A percentile compares a stretch with the other conserved stretches of the same genome.
Conservation (phyloP, 2,888 invertebrate genomes). For the Troides helena region DNA sequence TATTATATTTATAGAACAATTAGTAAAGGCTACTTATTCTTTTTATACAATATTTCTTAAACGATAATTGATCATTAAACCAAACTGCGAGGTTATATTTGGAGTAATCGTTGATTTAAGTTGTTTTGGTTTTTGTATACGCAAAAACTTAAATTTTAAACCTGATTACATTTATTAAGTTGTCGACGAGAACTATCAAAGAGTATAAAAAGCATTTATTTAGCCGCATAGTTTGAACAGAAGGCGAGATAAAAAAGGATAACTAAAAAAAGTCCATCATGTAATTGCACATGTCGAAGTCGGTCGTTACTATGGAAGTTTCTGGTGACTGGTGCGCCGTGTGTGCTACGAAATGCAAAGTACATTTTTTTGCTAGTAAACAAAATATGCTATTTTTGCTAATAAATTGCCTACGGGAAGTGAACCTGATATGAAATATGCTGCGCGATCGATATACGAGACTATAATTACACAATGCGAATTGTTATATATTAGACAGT, state of each 20-base stretch:
- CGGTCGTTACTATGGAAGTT: conserved; percentile 17
- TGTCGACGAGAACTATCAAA: background rate
- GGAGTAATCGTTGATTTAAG: background rate
- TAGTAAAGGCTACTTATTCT: too few relatives aligned
- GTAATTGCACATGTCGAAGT: conserved; percentile 18
- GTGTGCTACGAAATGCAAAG: conserved; percentile 10
- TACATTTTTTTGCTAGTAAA: conserved; percentile 1
- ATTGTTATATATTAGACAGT: background rate
- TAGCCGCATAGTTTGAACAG: conserved; percentile 7
- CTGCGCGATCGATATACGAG: background rate
- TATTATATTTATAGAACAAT: too few relatives aligned
- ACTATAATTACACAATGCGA: background rate
- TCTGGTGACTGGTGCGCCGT: conserved; percentile 17
- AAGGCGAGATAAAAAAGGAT: background rate
- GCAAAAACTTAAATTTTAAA: background rate
- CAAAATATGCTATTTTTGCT: background rate
- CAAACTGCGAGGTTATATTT: background rate
- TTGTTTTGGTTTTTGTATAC: background rate
- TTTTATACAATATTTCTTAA: too few relatives aligned
- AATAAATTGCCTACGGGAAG: background rate
- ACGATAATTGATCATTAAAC: too few relatives aligned
- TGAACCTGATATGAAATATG: background rate
- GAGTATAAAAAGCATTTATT: conserved; percentile 33
- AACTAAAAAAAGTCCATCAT: conserved; percentile 16
- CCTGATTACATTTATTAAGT: background rate